A percentile compares a stretch with the other conserved stretches of the same genome.
These are phyloP conservation scores for Phoebastria nigripes DNA, from an alignment of 2,797 vertebrate species.

Conservation along the genomic window DNA sequence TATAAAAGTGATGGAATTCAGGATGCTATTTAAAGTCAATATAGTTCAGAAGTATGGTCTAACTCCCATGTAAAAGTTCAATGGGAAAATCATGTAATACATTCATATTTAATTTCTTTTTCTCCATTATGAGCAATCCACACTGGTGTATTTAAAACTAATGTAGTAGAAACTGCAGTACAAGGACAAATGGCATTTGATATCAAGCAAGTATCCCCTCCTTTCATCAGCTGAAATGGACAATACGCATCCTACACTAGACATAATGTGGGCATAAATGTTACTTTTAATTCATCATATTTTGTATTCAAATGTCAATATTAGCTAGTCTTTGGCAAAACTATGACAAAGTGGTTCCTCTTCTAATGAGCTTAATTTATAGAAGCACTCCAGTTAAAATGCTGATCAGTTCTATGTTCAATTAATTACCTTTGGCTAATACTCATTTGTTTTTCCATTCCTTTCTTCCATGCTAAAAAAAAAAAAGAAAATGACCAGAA, in stretches of 20 bases:
- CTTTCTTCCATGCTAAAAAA: neutral
- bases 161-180: constrained; percentile 32
- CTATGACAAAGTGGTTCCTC: neutral
- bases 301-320: neutral
- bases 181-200: constrained; percentile 24
- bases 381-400: neutral
- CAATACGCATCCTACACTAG: neutral
- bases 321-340: neutral
- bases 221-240: neutral
- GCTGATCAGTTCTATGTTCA: neutral
- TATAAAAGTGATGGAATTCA: constrained; percentile 36
- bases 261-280: neutral
- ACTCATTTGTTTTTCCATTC: neutral
- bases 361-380: neutral
- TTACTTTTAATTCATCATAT: neutral
- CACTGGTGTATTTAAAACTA: constrained; percentile 42
- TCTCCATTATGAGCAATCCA: constrained; percentile 42
- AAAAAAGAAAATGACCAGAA: neutral
- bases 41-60: constrained; percentile 4
- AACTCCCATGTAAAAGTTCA: constrained; percentile 30
- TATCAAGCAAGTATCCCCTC: neutral
- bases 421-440: neutral
- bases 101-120: constrained; percentile 64
- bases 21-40: constrained; percentile 34
- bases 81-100: constrained; percentile 53